Base-by-base conservation (phyloP, 2,888 invertebrate species). In the Anodontia alba region DNA sequence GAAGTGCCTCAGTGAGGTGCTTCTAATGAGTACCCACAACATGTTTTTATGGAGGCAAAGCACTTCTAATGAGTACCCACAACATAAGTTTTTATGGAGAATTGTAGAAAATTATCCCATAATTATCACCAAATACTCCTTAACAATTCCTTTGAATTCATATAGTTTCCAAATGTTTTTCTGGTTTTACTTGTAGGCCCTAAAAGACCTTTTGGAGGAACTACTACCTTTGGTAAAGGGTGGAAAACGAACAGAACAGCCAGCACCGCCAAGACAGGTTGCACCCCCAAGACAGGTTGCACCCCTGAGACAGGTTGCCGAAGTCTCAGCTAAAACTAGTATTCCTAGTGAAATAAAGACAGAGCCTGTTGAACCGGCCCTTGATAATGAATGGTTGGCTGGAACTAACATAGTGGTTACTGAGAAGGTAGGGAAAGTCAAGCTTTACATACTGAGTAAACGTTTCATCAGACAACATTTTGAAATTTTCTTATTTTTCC, bases 351-450 rank as follows among this genome's bases (percentile, higher is more conserved):
- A 76, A 15, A 23, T 81, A 36, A 71, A 75, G 12, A 38, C 81
- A 51, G 57, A 66, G 23, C 33, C 46, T 54, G 62, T 69, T 33
- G 62, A 31, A 43, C 68, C 84, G 33, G 78, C 57, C 23, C 86
- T 82, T 33, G 89, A 89, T 71, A 74, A 80, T 73, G 89, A 90
- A 20, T 90, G 90, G 90, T 80, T 90, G 36, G 69, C 78, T 26
- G 90, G 88, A 29, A 90, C 91, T 26, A 91, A 90, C 74, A 69
- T 88, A 15, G 62, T 75, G 15, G 80, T 88, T n/a, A 86, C 87
- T 33, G 79, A 88, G 73, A 88, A 90, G 88, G 88, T 88, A 72
- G 46, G 20, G 54, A 26, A 26, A 54, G 17, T 38, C n/a, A n/a
- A n/a, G n/a, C n/a, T n/a, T n/a, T n/a, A n/a, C n/a, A n/a, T n/a